Evolutionary conservation across 2,113 vertebrate species (phyloP).

Genomic region (Lasiurus cinereus): DNA sequence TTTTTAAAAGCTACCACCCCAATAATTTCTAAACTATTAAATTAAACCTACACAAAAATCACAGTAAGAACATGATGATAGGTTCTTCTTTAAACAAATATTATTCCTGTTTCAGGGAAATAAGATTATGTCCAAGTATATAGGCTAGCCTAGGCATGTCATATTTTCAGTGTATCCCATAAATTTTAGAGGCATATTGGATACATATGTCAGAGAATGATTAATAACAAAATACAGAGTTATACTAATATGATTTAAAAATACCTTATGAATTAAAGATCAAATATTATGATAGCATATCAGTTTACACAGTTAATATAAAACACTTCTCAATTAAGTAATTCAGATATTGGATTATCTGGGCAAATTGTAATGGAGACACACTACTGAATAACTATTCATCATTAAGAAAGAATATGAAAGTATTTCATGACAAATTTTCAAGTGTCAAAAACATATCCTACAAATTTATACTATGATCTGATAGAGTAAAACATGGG

Average conservation of each 20-base stretch:
- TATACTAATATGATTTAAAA: not conserved
- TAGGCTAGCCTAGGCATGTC: not conserved
- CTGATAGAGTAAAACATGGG: not conserved
- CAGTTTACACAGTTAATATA: not conserved
- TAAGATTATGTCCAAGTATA: not conserved
- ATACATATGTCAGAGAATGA: not conserved
- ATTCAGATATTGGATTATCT: not conserved
- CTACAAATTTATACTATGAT: not conserved
- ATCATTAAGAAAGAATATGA: not conserved
- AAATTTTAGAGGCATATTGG: not conserved
- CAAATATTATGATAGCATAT: not conserved
- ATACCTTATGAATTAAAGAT: not conserved
- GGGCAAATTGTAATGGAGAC: not conserved
- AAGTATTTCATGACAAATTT: conserved; percentile 2
- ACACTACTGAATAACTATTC: not conserved
- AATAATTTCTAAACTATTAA: not conserved
- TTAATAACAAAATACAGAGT: not conserved
- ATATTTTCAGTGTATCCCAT: not conserved
- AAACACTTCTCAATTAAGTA: conserved; percentile 33
- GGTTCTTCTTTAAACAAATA: conserved; percentile 18
- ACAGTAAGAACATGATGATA: not conserved
- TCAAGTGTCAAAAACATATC: not conserved
- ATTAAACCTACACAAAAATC: not conserved
- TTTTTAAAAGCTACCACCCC: not conserved
- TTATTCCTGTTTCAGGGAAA: not conserved